Percentiles rank a stretch among this genome's conserved stretches.
Evolutionary conservation across 2,113 vertebrate genomes (phyloP).

Genomic region (Aegithalos caudatus): DNA sequence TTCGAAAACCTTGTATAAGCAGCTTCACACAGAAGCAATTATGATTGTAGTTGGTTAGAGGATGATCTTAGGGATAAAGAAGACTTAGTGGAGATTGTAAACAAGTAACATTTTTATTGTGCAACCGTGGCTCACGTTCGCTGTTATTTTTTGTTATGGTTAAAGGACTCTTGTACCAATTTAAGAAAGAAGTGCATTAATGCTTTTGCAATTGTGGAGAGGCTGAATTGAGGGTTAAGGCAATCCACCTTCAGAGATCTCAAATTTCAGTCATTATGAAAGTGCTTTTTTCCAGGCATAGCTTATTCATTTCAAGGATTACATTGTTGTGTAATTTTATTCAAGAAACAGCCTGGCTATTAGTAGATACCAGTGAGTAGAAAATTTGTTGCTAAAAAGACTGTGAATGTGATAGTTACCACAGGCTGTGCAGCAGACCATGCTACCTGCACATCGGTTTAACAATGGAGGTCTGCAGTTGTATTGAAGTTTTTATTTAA

Average conservation of each 20-base stretch:
- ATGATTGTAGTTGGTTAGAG: background rate
- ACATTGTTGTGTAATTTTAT: background rate
- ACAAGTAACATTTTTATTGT: background rate
- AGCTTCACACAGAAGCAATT: background rate
- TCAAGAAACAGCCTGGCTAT: background rate
- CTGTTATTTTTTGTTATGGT: background rate
- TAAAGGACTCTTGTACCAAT: background rate
- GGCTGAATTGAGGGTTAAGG: background rate
- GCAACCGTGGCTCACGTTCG: fast-evolving
- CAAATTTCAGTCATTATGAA: background rate
- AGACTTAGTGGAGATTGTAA: background rate
- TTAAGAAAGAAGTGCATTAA: background rate
- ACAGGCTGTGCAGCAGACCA: background rate
- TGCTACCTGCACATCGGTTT: background rate
- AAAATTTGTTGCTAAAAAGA: background rate
- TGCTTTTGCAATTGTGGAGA: background rate
- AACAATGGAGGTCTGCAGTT: background rate
- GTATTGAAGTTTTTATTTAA: background rate
- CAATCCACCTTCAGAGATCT: background rate
- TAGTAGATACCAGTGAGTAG: background rate
- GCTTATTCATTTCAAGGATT: background rate
- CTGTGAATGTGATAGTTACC: background rate
- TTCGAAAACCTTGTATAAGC: background rate
- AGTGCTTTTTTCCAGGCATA: background rate
- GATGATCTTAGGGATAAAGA: background rate